Evolutionary conservation across 1,140 invertebrate genomes (phyloP), one percentile per base, ranked within the genome.

Genomic region (Diuraphis noxia): DNA sequence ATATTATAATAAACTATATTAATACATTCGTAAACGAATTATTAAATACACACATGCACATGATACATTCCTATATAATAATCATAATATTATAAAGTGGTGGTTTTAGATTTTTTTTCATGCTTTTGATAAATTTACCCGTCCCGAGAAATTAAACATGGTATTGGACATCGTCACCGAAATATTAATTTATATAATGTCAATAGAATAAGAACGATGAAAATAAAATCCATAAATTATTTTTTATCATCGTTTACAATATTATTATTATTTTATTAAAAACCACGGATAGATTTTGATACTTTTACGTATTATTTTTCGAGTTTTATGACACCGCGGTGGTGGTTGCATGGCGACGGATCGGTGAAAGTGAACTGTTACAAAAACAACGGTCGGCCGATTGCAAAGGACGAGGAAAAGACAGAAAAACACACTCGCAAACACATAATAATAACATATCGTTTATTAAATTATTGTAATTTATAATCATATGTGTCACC

Each of bases 351-450:
- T 21, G 49, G 13, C 9, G n/a, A 1, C 43, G 43, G 43, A 23
- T 85, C 19, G 49, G 86, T 63, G 86, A 88, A 88, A 88, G 56
- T 21, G 13, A 72, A 38, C 25, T 87, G 49, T 49, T 38, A n/a
- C 52, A 87, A 87, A 49, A 81, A 86, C 84, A 36, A 86, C 84
- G 46, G 19, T 36, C 43, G 19, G 3, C 21, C 0, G 21, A 7
- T 17, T 17, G 30, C 21, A 23, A 46, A 21, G n/a, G 46, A 56
- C 49, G 49, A 56, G 34, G 36, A 88, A 88, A 63, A 9, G 46
- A 25, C 25, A 40, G n/a, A 46, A 40, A 56, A 34, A 25, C 25
- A 40, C 5, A 21, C 23, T n/a, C 25, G 21, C 5, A 0, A 38
- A 1, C 10, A 30, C 21, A 41, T 17, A 34, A 72, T n/a, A 49